A percentile compares a stretch with the other conserved stretches of the same genome.
Conservation (phyloP, 1,140 invertebrate genomes). For the Linepithema humile region DNA sequence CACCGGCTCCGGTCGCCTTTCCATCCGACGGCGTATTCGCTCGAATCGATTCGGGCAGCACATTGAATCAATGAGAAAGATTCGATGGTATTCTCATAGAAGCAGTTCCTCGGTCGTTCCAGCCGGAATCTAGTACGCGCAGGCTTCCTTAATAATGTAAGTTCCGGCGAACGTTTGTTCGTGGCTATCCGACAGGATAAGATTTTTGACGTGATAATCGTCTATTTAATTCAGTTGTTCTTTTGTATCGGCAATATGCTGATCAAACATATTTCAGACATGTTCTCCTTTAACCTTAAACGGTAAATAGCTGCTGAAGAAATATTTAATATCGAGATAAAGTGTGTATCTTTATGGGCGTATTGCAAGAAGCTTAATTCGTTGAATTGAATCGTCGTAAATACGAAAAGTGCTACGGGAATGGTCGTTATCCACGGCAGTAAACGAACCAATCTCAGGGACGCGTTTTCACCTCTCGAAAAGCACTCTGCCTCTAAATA, state of each 20-base stretch:
- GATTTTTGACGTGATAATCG: background rate
- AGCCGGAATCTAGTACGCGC: constrained; percentile 49
- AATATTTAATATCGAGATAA: background rate
- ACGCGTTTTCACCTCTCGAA: constrained; percentile 4
- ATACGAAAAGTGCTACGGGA: constrained; percentile 23
- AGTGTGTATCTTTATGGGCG: background rate
- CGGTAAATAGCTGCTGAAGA: background rate
- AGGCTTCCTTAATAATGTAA: constrained; percentile 62
- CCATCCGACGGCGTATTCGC: constrained; percentile 35
- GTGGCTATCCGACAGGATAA: constrained; percentile 15
- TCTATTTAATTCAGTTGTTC: background rate
- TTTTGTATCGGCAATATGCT: background rate
- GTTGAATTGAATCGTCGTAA: constrained; percentile 42
- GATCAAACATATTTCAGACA: background rate
- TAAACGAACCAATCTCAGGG: constrained; percentile 47
- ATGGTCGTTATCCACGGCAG: constrained; percentile 9
- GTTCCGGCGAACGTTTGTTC: constrained; percentile 31
- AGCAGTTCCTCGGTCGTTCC: constrained; percentile 55
- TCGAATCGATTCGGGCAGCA: constrained; percentile 49
- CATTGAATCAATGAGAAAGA: constrained; percentile 41
- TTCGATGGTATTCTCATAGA: constrained; percentile 45
- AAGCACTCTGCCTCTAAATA: constrained; percentile 29
- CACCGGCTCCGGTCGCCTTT: constrained; percentile 54
- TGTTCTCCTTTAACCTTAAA: background rate
- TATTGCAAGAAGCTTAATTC: constrained; percentile 18